Percentiles rank a stretch among this genome's conserved stretches.
phyloP scores from a whole-genome alignment of 2,888 invertebrate species.

The Monoplex corrugatus region DNA sequence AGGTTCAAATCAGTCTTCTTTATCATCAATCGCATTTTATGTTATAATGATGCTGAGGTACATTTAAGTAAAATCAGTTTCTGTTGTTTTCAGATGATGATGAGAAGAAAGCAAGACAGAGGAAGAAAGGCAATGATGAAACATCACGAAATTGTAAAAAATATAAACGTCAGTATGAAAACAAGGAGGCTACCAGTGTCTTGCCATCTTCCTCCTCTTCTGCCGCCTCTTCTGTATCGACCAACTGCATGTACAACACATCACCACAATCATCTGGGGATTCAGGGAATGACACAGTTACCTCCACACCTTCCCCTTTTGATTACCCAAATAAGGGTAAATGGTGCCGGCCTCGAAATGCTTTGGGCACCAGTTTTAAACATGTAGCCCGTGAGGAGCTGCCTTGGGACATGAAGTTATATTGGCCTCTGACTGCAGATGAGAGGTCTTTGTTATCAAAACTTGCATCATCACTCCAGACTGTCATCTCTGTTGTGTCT shows the following conservation, averaged over 20 bases:
- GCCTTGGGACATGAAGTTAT: slow-evolving; percentile 48
- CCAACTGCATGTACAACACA: not conserved
- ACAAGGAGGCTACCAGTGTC: not conserved
- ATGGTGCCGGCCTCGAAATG: slow-evolving; percentile 22
- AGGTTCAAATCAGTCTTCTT: no score
- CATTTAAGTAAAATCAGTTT: no score
- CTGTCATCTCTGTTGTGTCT: not conserved
- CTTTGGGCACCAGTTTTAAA: slow-evolving; percentile 21
- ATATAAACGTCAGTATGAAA: not conserved
- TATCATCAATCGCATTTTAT: no score
- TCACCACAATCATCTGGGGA: not conserved
- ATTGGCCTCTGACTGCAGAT: slow-evolving; percentile 44
- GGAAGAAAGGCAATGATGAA: not conserved
- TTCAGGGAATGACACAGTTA: not conserved
- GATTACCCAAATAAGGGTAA: slow-evolving; percentile 32
- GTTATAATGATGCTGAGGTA: no score
- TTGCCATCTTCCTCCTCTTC: not conserved
- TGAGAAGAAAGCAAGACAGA: slow-evolving; percentile 32
- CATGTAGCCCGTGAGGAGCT: slow-evolving; percentile 45
- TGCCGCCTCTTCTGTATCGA: no score
- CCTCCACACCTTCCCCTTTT: not conserved
- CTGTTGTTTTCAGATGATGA: slow-evolving; percentile 31
- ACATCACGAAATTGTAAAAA: not conserved
- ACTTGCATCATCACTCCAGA: slow-evolving; percentile 30
- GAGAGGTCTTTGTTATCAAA: slow-evolving; percentile 29